Evolutionary conservation across 2,113 vertebrate species (phyloP), one percentile per base, ranked within the genome.

Genomic region (Catharus minimus): DNA sequence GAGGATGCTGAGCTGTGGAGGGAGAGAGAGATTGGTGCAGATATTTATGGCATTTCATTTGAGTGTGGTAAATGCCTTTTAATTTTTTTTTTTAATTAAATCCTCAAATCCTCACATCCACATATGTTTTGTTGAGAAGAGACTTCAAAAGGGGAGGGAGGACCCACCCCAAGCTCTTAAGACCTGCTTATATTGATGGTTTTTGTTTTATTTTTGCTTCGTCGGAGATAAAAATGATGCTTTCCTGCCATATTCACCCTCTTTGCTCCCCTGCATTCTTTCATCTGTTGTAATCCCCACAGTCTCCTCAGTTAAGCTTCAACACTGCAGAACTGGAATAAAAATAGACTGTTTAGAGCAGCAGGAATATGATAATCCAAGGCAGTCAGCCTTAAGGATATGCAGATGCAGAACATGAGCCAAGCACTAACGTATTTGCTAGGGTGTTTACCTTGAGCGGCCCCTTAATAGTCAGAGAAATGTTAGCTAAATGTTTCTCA

Each of bases 401-500:
- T 38, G 73, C 84, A 67, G 53, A 90, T 88, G 39, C 83, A 52
- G 73, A 85, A 66, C 43, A 3, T 7, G 79, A 92, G 89, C 91
- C 87, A 82, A 88, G 62, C 41, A 3, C 61, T 79, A 88, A 74
- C 8, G 1, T 86, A 53, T 84, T 93, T 89, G 55, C 53, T 43
- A 2, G 66, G 58, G 61, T 93, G 84, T 82, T 94, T 92, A 79
- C 87, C 89, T 65, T 84, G 74, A 91, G 58, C 71, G 85, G 74
- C 81, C 89, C 78, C 86, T 87, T 86, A 46, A 82, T 53, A 89
- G 65, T 73, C 91, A 56, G 57, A 90, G 83, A 93, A 83, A 84
- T 9, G 55, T 71, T 69, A 55, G 47, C 60, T 88, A 71, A 83
- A 83, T 66, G n/a, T 50, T 91, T 80, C 86, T 69, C 0, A 3